Base-by-base conservation (phyloP, 2,797 vertebrate genomes). In the Lithobates sylvaticus region DNA sequence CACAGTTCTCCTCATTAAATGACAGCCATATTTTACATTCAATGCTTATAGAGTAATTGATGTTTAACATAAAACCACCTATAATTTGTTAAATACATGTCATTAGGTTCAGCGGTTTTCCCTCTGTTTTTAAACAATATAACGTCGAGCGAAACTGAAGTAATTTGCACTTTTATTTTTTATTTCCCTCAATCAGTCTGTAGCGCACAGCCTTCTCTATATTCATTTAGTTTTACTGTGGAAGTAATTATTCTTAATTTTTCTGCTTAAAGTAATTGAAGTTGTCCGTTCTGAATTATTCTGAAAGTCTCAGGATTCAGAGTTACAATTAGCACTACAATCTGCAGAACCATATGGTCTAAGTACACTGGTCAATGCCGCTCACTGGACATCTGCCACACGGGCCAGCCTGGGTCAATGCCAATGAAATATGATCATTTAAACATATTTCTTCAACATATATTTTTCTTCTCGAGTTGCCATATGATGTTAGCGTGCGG, bases 1-100 rank as follows among this genome's bases (percentile, higher is more conserved):
- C 77, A 75, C 64, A 75, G 64, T 84, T 84, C 68, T 76, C 76
- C 86, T 87, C 76, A 87, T 87, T 87, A 87, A 75, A n/a, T 74
- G 76, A 84, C 44, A 61, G 78, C 29, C 18, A 58, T 84, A 80
- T 84, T 79, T 87, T 76, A 84, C 58, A 87, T 84, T 50, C 76
- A 76, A 32, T 70, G 86, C 70, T 74, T 83, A 80, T 44, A 87
- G 36, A n/a, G n/a, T 87, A 87, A 87, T 84, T 87, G 86, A 87
- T 87, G 81, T 87, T 87, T 75, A 79, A 87, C 86, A 87, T 83
- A 79, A 87, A 86, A 84, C 68, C 76, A 84, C 81, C 70, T 87
- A 87, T 73, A 68, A 79, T 76, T 69, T 87, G 76, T 74, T 79
- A 78, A 87, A 87, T 84, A 68, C 81, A 15, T 83, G 81, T 78